Evolutionary conservation across 1,140 invertebrate genomes (phyloP).

Genomic region (Drosophila biarmipes): DNA sequence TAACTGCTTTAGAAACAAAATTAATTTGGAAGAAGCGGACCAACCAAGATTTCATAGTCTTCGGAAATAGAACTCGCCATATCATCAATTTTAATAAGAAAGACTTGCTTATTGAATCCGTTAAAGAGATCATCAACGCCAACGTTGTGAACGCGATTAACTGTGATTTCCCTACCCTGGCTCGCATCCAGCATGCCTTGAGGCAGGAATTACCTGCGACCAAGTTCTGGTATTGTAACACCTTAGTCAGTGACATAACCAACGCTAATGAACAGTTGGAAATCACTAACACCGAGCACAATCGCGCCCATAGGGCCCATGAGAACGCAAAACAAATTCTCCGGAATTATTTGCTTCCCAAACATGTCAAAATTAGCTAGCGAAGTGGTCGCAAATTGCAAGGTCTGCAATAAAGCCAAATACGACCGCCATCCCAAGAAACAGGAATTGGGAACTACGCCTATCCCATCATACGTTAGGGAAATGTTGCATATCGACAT

Average conservation of each 20-base stretch:
- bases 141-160: constrained; percentile 18
- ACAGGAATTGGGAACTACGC: constrained; percentile 25
- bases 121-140: constrained; percentile 1
- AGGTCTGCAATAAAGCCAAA: constrained; percentile 32
- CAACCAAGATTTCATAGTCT: constrained; percentile 4
- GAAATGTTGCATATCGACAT: constrained; percentile 42
- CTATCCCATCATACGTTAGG: constrained; percentile 11
- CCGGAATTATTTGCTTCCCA: constrained; percentile 35
- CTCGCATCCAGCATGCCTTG: constrained; percentile 13
- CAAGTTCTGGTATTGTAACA: constrained; percentile 17
- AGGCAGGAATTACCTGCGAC: constrained; percentile 10
- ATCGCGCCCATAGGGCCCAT: constrained; percentile 29
- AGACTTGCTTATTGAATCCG: too few relatives aligned
- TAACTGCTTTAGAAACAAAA: constrained; percentile 33
- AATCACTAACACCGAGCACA: constrained; percentile 13
- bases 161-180: constrained; percentile 20
- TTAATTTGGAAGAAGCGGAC: constrained; percentile 16
- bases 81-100: constrained; percentile 2
- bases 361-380: constrained; percentile 34
- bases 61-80: constrained; percentile 16
- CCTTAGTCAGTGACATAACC: constrained; percentile 7
- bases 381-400: constrained; percentile 31
- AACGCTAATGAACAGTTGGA: constrained; percentile 12
- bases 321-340: constrained; percentile 34
- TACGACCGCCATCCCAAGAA: constrained; percentile 43